Base-by-base conservation (phyloP, 1,140 invertebrate species). In the Drosophila neocordata region DNA sequence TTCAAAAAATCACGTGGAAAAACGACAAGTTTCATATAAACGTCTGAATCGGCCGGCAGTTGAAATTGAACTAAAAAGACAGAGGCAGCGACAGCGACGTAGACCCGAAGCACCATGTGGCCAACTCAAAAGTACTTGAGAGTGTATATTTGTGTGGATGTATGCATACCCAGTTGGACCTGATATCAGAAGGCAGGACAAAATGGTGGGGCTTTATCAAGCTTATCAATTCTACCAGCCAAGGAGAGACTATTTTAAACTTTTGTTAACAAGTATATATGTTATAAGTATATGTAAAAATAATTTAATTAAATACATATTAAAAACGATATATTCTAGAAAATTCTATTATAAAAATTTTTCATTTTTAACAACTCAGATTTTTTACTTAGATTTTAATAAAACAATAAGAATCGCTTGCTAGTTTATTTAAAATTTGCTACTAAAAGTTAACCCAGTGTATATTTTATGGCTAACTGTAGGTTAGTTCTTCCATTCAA, bases 1-100 rank as follows among this genome's bases (percentile, higher is more conserved):
- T 13, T 48, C 5, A 37, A 55, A 71, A 65, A 65, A 66, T 71
- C 82, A 87, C 83, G 83, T 82, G 82, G 78, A 53, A 44, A 24
- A 51, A 9, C 59, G 35, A 66, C 24, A 53, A 48, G 66, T 68
- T 62, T 64, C 51, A 52, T 11, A 37, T 62, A 53, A 58, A 84
- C 82, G 80, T 87, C 82, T 79, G 62, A 75, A 56, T 73, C 83
- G 63, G 70, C 83, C 82, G 82, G 82, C 82, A 77, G 71, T 82
- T 79, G 53, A 70, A 76, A 76, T 76, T 77, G 37, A 69, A 85
- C 74, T 87, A 64, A 85, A 48, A 80, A 65, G 60, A 48, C 58
- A 35, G 55, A 56, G 22, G 15, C 53, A 55, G 37, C 58, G 34
- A 55, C 63, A 51, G 55, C 64, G 57, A 44, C 56, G 69, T 68